A percentile compares a stretch with the other conserved stretches of the same genome.
phyloP scores from a whole-genome alignment of 2,888 invertebrate species.

The Eupithecia exiguata region DNA sequence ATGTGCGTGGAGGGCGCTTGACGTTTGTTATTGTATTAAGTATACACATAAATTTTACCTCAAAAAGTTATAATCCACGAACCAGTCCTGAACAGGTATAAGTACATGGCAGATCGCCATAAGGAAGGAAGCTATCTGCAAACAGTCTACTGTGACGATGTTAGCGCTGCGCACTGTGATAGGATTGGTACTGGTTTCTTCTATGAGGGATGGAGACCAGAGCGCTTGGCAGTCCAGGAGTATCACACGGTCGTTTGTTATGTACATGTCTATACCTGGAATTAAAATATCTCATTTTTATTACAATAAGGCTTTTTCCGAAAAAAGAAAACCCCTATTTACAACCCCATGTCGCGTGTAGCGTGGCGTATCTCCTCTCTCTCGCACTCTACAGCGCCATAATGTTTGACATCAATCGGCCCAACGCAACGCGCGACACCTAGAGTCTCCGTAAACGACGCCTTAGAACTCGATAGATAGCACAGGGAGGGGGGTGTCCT shows the following conservation, averaged over 20 bases:
- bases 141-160: constrained; percentile 86
- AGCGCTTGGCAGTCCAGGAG: constrained; percentile 95
- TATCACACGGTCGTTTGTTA: constrained; percentile 90
- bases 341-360: too few relatives aligned
- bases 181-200: constrained; percentile 79
- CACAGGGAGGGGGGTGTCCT: too few relatives aligned
- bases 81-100: constrained; percentile 95
- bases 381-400: too few relatives aligned
- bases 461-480: too few relatives aligned
- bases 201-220: constrained; percentile 89
- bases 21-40: too few relatives aligned
- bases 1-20: too few relatives aligned
- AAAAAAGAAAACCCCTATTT: too few relatives aligned
- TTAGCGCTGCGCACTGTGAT: constrained; percentile 80
- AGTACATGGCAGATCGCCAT: constrained; percentile 96
- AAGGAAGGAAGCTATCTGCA: constrained; percentile 92
- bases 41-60: constrained; percentile 73
- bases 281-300: neutral
- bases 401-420: too few relatives aligned
- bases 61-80: constrained; percentile 91
- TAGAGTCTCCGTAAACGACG: too few relatives aligned
- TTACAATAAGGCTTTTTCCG: too few relatives aligned
- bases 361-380: too few relatives aligned
- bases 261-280: constrained; percentile 88
- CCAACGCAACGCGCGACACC: too few relatives aligned